A percentile compares a stretch with the other conserved stretches of the same genome.
phyloP scores from a whole-genome alignment of 1,140 invertebrate genomes.

The Dendrolimus punctatus region DNA sequence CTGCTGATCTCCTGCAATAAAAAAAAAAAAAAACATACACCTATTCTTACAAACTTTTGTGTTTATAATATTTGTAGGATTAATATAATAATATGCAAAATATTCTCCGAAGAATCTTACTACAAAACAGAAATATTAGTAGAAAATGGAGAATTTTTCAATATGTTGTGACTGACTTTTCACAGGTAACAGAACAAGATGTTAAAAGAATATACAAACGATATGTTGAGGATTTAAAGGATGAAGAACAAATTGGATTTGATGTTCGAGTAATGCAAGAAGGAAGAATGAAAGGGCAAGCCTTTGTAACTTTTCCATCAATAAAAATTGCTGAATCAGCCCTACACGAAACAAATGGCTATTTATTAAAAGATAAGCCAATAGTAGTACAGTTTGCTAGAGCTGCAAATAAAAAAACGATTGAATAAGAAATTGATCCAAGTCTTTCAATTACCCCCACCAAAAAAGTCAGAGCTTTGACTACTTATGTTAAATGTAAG shows the following conservation, averaged over 20 bases:
- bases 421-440: constrained; percentile 23
- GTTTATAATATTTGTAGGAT: no score
- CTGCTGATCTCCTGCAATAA: no score
- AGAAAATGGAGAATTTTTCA: no score
- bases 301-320: constrained; percentile 87
- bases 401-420: constrained; percentile 63
- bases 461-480: no score
- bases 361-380: constrained; percentile 88
- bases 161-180: no score
- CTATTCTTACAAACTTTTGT: no score
- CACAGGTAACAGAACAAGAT: constrained; percentile 74
- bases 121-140: no score
- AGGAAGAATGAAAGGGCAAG: constrained; percentile 96
- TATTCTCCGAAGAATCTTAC: no score
- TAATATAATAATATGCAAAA: no score
- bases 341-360: constrained; percentile 91
- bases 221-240: constrained; percentile 70
- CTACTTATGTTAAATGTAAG: no score
- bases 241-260: constrained; percentile 75
- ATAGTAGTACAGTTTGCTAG: constrained; percentile 93
- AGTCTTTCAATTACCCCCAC: no score
- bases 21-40: no score
- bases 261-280: constrained; percentile 94
- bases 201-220: constrained; percentile 85
- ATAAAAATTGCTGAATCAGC: constrained; percentile 82